Evolutionary conservation across 2,888 invertebrate genomes (phyloP).

Genomic region (Cephus sareptanus): DNA sequence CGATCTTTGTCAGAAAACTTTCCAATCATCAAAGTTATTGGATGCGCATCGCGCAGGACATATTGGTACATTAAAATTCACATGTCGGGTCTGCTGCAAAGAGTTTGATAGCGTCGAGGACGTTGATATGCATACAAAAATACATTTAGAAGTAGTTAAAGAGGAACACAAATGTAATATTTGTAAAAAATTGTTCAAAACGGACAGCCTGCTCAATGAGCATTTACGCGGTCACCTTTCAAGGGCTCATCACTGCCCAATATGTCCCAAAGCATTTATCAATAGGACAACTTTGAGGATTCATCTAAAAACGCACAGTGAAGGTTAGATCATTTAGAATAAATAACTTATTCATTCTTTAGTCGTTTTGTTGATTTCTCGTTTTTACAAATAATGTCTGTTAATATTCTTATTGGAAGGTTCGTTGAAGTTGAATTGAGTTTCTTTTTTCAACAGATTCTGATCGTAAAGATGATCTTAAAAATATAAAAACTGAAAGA

Average conservation of each 20-base stretch:
- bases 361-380: neutral
- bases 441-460: conserved; percentile 3
- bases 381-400: neutral
- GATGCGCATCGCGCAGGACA: conserved; percentile 40
- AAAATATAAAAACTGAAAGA: neutral
- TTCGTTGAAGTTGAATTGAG: neutral
- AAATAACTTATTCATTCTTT: neutral
- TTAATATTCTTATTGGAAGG: neutral
- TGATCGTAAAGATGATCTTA: neutral
- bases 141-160: conserved; percentile 40
- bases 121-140: conserved; percentile 52
- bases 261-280: conserved; percentile 53
- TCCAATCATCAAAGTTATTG: conserved; percentile 30
- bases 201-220: conserved; percentile 34
- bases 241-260: conserved; percentile 44
- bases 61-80: conserved; percentile 45
- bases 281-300: conserved; percentile 47
- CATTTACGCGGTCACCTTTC: conserved; percentile 50
- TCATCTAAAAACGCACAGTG: conserved; percentile 48
- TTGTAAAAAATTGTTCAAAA: conserved; percentile 44
- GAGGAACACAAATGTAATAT: conserved; percentile 46
- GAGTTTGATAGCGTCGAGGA: conserved; percentile 50
- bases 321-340: conserved; percentile 5
- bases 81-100: conserved; percentile 51
- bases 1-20: conserved; percentile 10